phyloP scores from a whole-genome alignment of 2,797 vertebrate species.

The Alca torda region DNA sequence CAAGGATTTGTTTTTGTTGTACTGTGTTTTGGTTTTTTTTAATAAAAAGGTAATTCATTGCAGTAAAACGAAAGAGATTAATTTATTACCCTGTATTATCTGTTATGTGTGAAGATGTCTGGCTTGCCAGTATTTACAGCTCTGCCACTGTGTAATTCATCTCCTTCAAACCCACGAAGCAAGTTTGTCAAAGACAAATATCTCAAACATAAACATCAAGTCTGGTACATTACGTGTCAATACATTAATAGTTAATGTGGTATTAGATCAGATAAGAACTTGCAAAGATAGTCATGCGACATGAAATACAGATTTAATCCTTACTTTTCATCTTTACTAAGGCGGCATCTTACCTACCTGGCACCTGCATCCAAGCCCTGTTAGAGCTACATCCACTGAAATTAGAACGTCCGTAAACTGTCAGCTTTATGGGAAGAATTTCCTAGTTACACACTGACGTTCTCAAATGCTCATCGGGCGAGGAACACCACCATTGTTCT shows the following conservation, averaged over 20 bases:
- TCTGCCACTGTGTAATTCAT: neutral
- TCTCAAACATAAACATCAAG: neutral
- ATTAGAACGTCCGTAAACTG: neutral
- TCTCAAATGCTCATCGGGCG: neutral
- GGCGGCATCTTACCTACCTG: neutral
- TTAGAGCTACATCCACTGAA: neutral
- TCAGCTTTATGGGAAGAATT: neutral
- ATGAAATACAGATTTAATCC: neutral
- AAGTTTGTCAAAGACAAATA: neutral
- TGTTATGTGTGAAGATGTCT: neutral
- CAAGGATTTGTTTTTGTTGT: neutral
- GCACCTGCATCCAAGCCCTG: neutral
- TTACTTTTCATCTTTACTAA: neutral
- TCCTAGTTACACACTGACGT: neutral
- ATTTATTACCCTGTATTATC: neutral
- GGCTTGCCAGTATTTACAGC: conserved; percentile 19
- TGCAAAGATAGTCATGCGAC: neutral
- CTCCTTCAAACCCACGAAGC: neutral
- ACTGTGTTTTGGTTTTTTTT: neutral
- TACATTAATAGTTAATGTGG: neutral
- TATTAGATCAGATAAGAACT: neutral
- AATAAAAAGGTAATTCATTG: conserved; percentile 5
- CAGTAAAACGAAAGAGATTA: neutral
- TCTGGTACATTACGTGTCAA: neutral
- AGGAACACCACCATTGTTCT: neutral